Evolutionary conservation across 2,113 vertebrate genomes (phyloP), one percentile per base, ranked within the genome.

Genomic region (Hyaena hyaena): DNA sequence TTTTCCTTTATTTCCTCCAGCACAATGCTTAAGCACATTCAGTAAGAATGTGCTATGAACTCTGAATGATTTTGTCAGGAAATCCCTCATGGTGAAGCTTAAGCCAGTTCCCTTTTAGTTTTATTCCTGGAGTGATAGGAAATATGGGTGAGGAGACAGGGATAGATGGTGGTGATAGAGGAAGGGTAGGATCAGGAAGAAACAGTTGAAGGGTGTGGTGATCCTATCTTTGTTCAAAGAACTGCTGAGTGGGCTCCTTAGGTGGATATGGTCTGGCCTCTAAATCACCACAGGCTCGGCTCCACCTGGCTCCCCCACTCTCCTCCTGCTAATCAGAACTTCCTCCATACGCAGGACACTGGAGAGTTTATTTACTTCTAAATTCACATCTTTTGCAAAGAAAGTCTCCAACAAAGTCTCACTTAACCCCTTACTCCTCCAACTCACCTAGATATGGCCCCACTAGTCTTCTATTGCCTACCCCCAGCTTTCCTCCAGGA

Each of bases 1-100:
- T 73, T 96, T 91, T 89, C 80, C 43, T 87, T 74, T 92, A 80
- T 90, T 79, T 87, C 33, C 55, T 89, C 39, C 11, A 61, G 74
- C 39, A 7, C 24, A 8, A 6, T 33, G 35, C 39, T 77, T 45
- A 65, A 8, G 10, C n/a, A 7, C 31, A 31, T 43, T 81, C 43
- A 14, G 33, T 82, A 80, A 82, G 63, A 14, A 45, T 65, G 12
- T 74, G 71, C 23, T 43, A 74, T 82, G 77, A 87, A 63, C 12
- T n/a, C 48, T 86, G 33, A 73, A 23, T 45, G 69, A 58, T 5
- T 48, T 5, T 88, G 35, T 84, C 53, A 76, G 50, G 85, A 84
- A 68, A 61, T 71, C 58, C 10, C 35, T 87, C 14, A 39, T 28
- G 80, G 39, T 28, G 45, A 85, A 74, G 79, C 24, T 45, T 80